phyloP scores from a whole-genome alignment of 2,797 vertebrate genomes.

The Acropternis orthonyx region DNA sequence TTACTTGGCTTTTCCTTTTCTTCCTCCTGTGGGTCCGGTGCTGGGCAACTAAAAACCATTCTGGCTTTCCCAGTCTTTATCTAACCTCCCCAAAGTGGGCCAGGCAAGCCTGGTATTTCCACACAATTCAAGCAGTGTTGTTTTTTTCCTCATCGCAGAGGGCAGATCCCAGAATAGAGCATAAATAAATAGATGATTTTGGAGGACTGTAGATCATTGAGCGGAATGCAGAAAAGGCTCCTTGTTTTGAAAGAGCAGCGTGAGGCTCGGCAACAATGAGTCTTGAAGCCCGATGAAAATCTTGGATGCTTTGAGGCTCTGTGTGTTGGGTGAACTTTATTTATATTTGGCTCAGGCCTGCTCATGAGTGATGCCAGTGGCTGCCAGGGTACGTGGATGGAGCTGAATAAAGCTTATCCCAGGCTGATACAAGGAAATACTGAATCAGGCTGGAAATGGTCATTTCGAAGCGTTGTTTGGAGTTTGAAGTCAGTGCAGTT shows the following conservation, averaged over 20 bases:
- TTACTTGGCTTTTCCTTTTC: constrained; percentile 11
- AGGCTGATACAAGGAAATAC: constrained; percentile 13
- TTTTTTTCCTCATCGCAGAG: constrained; percentile 27
- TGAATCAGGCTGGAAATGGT: constrained; percentile 5
- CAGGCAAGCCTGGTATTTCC: constrained; percentile 32
- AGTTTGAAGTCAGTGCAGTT: background rate
- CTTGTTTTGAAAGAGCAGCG: constrained; percentile 72
- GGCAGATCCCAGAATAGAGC: constrained; percentile 66
- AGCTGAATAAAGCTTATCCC: constrained; percentile 45
- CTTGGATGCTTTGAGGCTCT: constrained; percentile 61
- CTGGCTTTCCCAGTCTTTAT: constrained; percentile 25
- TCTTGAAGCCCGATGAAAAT: constrained; percentile 57
- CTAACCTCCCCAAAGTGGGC: constrained; percentile 13
- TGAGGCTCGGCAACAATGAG: constrained; percentile 66
- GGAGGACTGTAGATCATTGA: constrained; percentile 77
- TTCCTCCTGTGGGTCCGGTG: background rate
- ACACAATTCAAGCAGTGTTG: constrained; percentile 43
- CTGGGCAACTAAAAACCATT: constrained; percentile 30
- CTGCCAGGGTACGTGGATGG: constrained; percentile 30
- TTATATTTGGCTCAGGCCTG: constrained; percentile 57
- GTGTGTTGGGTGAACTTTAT: constrained; percentile 65
- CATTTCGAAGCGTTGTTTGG: background rate
- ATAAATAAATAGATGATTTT: constrained; percentile 74
- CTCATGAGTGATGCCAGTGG: constrained; percentile 45
- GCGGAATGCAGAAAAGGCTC: constrained; percentile 69